A percentile compares a stretch with the other conserved stretches of the same genome.
Conservation (phyloP, 2,888 invertebrate species). For the Osmoderma eremita region DNA sequence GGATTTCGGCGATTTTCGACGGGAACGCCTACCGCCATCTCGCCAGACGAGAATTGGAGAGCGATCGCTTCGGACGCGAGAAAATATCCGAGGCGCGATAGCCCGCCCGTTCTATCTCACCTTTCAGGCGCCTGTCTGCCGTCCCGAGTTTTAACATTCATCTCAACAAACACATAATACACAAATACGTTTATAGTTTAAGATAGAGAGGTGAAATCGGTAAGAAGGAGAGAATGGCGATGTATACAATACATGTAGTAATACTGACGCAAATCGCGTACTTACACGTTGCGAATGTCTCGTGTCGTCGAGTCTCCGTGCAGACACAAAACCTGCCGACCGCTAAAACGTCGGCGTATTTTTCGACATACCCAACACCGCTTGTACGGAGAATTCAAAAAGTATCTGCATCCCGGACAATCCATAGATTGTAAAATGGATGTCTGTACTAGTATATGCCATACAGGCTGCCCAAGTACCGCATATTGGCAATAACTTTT, state of each 20-base stretch:
- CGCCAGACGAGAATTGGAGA: neutral
- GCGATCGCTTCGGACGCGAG: slow-evolving; percentile 12
- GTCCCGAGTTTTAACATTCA: slow-evolving; percentile 57
- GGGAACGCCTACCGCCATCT: neutral
- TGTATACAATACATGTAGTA: no score
- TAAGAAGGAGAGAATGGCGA: no score
- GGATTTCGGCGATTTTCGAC: slow-evolving; percentile 20
- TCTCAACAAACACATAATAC: slow-evolving; percentile 52
- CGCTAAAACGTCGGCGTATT: slow-evolving; percentile 56
- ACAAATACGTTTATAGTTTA: neutral
- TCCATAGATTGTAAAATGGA: no score
- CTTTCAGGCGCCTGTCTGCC: slow-evolving; percentile 60
- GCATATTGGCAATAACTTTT: no score
- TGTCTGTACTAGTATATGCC: no score
- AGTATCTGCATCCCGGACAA: no score
- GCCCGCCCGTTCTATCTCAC: slow-evolving; percentile 53
- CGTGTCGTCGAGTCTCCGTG: neutral
- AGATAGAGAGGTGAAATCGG: no score
- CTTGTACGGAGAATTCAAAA: no score
- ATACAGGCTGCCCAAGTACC: no score
- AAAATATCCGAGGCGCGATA: slow-evolving; percentile 39
- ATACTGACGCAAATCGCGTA: no score
- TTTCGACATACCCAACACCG: slow-evolving; percentile 49
- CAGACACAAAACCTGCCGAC: slow-evolving; percentile 52
- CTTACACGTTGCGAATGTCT: no score